phyloP scores from a whole-genome alignment of 2,797 vertebrate species.

The Gymnodraco acuticeps region DNA sequence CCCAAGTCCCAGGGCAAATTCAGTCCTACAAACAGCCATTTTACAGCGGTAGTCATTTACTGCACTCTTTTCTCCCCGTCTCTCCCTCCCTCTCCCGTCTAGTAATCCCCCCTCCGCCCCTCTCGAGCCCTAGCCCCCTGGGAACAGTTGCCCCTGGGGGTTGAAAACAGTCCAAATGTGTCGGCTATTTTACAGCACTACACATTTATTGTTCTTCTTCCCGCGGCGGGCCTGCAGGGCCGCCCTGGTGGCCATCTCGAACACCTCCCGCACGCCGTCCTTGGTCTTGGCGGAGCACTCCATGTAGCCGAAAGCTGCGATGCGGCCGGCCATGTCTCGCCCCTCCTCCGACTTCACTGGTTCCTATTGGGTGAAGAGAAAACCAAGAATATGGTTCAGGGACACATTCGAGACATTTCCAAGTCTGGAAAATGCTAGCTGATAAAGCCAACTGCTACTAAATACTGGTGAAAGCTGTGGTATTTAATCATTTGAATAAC shows the following conservation, averaged over 20 bases:
- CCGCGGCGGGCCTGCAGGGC: constrained; percentile 96
- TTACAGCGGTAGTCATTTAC: constrained; percentile 73
- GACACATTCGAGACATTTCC: background rate
- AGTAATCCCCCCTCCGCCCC: constrained; percentile 70
- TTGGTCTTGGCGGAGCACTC: constrained; percentile 99
- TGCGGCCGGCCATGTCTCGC: constrained; percentile 95
- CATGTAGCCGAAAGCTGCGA: constrained; percentile 97
- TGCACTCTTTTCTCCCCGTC: constrained; percentile 75
- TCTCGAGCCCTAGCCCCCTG: constrained; percentile 60
- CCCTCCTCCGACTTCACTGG: constrained; percentile 97
- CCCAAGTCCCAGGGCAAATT: constrained; percentile 63
- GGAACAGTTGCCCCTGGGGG: constrained; percentile 59
- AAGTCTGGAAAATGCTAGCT: background rate
- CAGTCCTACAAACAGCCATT: constrained; percentile 74
- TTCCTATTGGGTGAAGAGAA: constrained; percentile 83
- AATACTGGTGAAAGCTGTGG: background rate
- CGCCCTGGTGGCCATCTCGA: constrained; percentile 99
- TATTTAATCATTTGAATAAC: background rate
- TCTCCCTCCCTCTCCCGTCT: constrained; percentile 81
- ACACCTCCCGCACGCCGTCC: constrained; percentile 98
- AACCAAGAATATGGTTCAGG: background rate
- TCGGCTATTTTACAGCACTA: constrained; percentile 89
- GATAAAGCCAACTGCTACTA: background rate
- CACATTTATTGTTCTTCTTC: constrained; percentile 95
- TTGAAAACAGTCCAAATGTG: constrained; percentile 76